Evolutionary conservation across 2,113 vertebrate species (phyloP).

Genomic region (Varanus komodoensis): DNA sequence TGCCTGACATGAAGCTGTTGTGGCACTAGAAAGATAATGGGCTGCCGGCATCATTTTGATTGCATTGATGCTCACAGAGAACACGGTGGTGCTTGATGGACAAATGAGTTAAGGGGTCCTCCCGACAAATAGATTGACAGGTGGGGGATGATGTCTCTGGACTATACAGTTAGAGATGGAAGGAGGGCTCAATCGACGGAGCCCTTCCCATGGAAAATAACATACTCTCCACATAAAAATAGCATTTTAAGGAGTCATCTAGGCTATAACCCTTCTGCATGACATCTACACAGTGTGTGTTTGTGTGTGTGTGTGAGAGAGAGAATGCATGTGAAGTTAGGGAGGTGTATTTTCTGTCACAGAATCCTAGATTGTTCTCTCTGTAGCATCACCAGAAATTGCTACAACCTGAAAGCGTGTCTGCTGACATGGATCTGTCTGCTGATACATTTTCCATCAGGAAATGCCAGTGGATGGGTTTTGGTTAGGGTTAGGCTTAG

Average conservation of each 20-base stretch:
- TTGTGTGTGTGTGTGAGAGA: too few species aligned
- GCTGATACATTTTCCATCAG: conserved; percentile 16
- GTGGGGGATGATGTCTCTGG: not conserved
- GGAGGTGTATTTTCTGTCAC: not conserved
- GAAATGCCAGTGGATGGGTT: conserved; percentile 1
- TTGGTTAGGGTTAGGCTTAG: not conserved
- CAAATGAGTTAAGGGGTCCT: not conserved
- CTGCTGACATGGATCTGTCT: conserved; percentile 43
- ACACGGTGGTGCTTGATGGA: not conserved
- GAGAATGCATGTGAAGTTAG: not conserved
- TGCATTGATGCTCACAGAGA: conserved; percentile 29
- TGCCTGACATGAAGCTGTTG: not conserved
- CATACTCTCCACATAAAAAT: too few species aligned
- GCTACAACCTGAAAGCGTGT: conserved; percentile 27
- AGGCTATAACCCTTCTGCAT: too few species aligned
- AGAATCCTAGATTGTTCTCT: not conserved
- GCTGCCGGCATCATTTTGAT: conserved; percentile 54
- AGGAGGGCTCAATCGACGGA: not conserved
- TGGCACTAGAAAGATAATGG: rapidly evolving
- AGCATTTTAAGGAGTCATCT: too few species aligned
- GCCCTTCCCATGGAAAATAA: too few species aligned
- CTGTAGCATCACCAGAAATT: conserved; percentile 26
- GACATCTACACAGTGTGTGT: too few species aligned
- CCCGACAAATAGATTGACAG: not conserved
- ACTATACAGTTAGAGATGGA: not conserved